A percentile compares a stretch with the other conserved stretches of the same genome.
Evolutionary conservation across 1,140 invertebrate species (phyloP).

Genomic region (Drosophila pseudoananassae): DNA sequence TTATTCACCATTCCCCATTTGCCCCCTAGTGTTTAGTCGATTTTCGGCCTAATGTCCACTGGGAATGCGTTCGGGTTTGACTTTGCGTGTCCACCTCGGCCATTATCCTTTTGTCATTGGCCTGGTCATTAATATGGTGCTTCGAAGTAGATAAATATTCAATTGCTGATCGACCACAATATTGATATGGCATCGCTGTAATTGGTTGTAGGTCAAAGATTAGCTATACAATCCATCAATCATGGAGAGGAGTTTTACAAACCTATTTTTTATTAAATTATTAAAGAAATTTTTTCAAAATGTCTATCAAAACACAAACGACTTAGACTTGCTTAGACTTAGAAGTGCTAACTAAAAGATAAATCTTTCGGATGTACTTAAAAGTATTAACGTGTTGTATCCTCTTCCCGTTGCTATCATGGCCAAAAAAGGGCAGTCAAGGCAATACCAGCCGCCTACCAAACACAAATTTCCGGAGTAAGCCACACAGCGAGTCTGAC

Average conservation of each 20-base stretch:
- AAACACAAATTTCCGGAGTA: constrained; percentile 78
- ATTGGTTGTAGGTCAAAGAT: constrained; percentile 2
- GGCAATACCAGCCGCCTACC: constrained; percentile 37
- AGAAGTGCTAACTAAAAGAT: not conserved
- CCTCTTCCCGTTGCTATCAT: constrained; percentile 4
- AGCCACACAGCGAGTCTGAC: constrained; percentile 76
- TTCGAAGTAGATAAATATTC: constrained; percentile 17
- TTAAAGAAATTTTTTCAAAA: too few species aligned
- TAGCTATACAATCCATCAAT: not conserved
- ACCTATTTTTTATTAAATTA: too few species aligned
- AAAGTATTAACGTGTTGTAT: constrained; percentile 23
- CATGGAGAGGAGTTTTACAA: not conserved
- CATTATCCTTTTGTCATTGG: constrained; percentile 62
- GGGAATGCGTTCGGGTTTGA: constrained; percentile 25
- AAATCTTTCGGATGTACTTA: constrained; percentile 33
- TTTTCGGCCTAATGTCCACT: constrained; percentile 21
- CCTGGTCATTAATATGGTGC: constrained; percentile 43
- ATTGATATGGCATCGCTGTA: constrained; percentile 25
- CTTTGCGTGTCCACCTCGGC: constrained; percentile 55
- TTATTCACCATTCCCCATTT: constrained; percentile 4
- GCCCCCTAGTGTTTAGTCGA: constrained; percentile 20
- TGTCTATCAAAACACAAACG: too few species aligned
- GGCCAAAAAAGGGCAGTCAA: constrained; percentile 17
- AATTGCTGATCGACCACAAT: constrained; percentile 26
- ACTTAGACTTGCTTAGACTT: too few species aligned